Conservation (phyloP, 2,888 invertebrate species). For the Drosophila koepferae region DNA sequence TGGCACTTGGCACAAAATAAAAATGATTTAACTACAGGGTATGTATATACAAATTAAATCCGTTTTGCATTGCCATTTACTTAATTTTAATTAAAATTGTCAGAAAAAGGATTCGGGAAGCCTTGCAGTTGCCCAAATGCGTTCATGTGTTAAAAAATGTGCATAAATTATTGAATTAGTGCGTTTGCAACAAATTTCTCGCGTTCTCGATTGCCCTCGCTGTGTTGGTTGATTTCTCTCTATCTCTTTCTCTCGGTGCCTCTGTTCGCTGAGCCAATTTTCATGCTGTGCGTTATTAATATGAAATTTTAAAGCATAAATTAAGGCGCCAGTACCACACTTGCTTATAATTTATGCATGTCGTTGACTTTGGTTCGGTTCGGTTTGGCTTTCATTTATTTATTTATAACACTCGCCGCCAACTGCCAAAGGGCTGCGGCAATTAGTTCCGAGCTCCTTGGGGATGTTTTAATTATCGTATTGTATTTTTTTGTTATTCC, state of each 20-base stretch:
- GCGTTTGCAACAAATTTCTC: constrained; percentile 57
- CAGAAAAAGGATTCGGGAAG: constrained; percentile 52
- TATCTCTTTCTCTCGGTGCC: constrained; percentile 18
- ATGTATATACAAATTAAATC: background rate
- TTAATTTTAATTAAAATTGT: constrained; percentile 62
- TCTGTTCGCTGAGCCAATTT: constrained; percentile 44
- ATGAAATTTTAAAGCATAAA: constrained; percentile 70
- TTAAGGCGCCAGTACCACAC: constrained; percentile 64
- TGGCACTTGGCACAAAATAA: background rate
- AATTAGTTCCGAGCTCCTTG: constrained; percentile 66
- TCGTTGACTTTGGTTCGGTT: constrained; percentile 58
- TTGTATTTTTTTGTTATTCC: constrained; percentile 46
- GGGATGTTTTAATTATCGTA: constrained; percentile 70
- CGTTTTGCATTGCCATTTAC: constrained; percentile 6
- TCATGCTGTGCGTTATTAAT: constrained; percentile 68
- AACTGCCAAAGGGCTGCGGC: constrained; percentile 64
- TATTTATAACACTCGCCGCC: constrained; percentile 62
- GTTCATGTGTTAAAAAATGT: constrained; percentile 74
- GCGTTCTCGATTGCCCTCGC: constrained; percentile 11
- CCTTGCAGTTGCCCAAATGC: constrained; percentile 41
- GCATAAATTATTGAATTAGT: constrained; percentile 82
- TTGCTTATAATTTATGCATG: constrained; percentile 71
- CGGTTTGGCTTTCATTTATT: constrained; percentile 56
- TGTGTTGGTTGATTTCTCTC: background rate
- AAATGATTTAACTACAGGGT: constrained; percentile 20